Evolutionary conservation across 1,140 invertebrate species (phyloP), one percentile per base, ranked within the genome.

Genomic region (Pseudobourletiella spinata): DNA sequence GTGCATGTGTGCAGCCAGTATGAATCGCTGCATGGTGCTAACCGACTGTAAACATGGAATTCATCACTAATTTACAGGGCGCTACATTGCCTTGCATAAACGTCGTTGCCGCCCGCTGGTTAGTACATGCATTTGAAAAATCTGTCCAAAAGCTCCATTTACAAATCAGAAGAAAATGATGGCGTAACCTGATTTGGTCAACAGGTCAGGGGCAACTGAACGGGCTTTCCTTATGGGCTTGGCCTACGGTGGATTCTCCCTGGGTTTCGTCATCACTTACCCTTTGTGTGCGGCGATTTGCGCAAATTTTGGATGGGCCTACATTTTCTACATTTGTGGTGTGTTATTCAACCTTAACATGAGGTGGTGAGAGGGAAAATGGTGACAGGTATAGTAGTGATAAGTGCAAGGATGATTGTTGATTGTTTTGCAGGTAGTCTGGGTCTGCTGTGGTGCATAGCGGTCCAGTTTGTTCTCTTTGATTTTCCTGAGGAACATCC

Each of bases 31-130:
- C n/a, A n/a, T n/a, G n/a, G n/a, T n/a, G n/a, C n/a, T n/a, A n/a
- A n/a, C n/a, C n/a, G n/a, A n/a, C n/a, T n/a, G n/a, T n/a, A n/a
- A n/a, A n/a, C n/a, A n/a, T n/a, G n/a, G n/a, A n/a, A n/a, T n/a
- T n/a, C n/a, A n/a, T n/a, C n/a, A n/a, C n/a, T n/a, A n/a, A n/a
- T n/a, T 51, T 60, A 8, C 62, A 81, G 78, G 81, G 80, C 32
- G 76, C 79, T 1, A 77, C 77, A 15, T 77, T 81, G 66, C 80
- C 81, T 15, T 72, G 77, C 16, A 77, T 82, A 52, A 79, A 81
- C 68, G 74, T 77, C 3, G 72, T 82, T 18, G 79, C 78, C 75
- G 73, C 75, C 3, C 75, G 78, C 43, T 82, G 81, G 81, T 77
- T 78, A 48, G 57, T 11, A 39, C 8, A 39, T 11, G 8, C 32